Evolutionary conservation across 2,797 vertebrate genomes (phyloP).

Genomic region (Ficedula albicollis): DNA sequence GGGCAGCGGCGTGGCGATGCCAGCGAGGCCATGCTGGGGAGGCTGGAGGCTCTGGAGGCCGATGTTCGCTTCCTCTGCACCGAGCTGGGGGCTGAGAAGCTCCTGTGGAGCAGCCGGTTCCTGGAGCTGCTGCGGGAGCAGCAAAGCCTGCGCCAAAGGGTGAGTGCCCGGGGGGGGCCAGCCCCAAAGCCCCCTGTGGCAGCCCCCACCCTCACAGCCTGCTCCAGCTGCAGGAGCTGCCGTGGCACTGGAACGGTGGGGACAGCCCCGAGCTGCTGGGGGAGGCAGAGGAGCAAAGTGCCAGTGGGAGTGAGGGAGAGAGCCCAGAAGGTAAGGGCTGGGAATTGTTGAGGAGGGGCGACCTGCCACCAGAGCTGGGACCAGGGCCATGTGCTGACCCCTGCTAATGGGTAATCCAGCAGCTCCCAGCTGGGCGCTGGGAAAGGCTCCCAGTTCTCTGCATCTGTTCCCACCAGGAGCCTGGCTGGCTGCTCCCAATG

Average conservation of each 20-base stretch:
- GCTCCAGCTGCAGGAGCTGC: slow-evolving; percentile 19
- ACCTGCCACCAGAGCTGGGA: neutral
- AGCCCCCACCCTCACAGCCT: neutral
- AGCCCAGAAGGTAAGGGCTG: neutral
- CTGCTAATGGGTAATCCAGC: neutral
- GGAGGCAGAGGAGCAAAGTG: neutral
- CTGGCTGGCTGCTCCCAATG: neutral
- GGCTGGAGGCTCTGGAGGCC: slow-evolving; percentile 79
- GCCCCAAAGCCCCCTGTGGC: rapidly evolving
- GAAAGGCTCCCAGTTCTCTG: neutral
- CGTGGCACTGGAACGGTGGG: rapidly evolving
- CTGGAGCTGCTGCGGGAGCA: slow-evolving; percentile 74
- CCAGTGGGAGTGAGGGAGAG: neutral
- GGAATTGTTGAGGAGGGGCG: neutral
- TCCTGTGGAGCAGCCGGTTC: slow-evolving; percentile 61
- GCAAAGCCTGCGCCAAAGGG: slow-evolving; percentile 76
- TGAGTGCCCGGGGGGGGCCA: neutral
- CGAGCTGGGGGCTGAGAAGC: slow-evolving; percentile 46
- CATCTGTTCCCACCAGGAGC: neutral
- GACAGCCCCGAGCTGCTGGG: neutral
- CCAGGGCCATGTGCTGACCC: rapidly evolving
- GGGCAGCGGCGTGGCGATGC: neutral
- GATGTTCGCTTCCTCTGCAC: slow-evolving; percentile 80
- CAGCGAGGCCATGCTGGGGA: neutral
- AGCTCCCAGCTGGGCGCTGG: neutral